A percentile compares a stretch with the other conserved stretches of the same genome.
These are phyloP conservation scores for Sphaeridia pumilis DNA, from an alignment of 2,888 invertebrate genomes.

Conservation along the genomic window DNA sequence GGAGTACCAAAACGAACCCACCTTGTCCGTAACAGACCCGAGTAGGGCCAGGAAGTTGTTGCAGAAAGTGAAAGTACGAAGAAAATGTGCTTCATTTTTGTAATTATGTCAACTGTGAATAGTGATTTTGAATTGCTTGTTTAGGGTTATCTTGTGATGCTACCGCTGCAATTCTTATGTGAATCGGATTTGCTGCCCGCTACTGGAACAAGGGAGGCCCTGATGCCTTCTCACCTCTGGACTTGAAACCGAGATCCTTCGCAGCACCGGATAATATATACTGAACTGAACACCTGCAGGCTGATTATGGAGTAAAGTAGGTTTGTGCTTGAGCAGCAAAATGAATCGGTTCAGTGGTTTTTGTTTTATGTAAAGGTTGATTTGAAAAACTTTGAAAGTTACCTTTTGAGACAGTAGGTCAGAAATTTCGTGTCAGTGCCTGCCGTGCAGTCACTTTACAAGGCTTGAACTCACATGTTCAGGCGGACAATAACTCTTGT, in stretches of 20 bases:
- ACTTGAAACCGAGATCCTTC: conserved; percentile 45
- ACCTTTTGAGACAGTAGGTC: too few species aligned
- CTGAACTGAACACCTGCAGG: too few species aligned
- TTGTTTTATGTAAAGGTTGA: too few species aligned
- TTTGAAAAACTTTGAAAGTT: too few species aligned
- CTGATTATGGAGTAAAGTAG: too few species aligned
- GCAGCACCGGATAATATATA: too few species aligned
- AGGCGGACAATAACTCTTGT: too few species aligned
- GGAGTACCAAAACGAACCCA: conserved; percentile 59
- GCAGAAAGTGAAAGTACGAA: conserved; percentile 55
- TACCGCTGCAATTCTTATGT: conserved; percentile 80
- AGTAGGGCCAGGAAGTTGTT: conserved; percentile 53
- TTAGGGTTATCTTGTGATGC: conserved; percentile 73
- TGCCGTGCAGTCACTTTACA: too few species aligned
- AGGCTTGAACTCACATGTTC: too few species aligned
- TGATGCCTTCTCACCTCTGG: conserved; percentile 87
- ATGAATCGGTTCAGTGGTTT: too few species aligned
- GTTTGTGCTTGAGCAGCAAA: too few species aligned
- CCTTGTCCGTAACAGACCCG: conserved; percentile 61
- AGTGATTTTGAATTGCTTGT: conserved; percentile 31
- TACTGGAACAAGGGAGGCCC: conserved; percentile 72
- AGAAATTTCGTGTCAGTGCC: too few species aligned
- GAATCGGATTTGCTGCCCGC: conserved; percentile 75
- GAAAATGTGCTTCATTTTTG: conserved; percentile 34
- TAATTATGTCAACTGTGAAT: neutral